Conservation (phyloP, 2,888 invertebrate genomes). For the Drosophila rubida region DNA sequence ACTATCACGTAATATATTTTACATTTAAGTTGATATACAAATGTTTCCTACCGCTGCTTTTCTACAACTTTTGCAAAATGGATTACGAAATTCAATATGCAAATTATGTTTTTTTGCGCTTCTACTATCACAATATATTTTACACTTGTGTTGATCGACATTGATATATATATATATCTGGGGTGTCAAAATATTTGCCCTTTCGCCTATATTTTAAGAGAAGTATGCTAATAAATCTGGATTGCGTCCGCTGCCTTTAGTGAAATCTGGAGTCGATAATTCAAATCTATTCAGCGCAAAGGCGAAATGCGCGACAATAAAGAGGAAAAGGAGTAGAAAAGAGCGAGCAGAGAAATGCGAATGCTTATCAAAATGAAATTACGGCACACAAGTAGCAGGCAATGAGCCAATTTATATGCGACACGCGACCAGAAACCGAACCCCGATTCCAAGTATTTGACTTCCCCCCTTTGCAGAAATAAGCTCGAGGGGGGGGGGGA, state of each 20-base stretch:
- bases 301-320: constrained; percentile 35
- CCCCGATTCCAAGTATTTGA: constrained; percentile 40
- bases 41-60: no score
- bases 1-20: no score
- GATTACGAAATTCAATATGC: no score
- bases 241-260: background rate
- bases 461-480: constrained; percentile 24
- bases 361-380: constrained; percentile 42
- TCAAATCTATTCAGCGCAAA: constrained; percentile 27
- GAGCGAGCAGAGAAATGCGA: background rate
- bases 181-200: no score
- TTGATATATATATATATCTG: no score
- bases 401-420: constrained; percentile 79
- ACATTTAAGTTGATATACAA: no score
- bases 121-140: no score
- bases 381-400: constrained; percentile 43
- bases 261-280: background rate
- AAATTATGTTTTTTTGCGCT: no score
- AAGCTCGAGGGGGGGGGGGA: constrained; percentile 4
- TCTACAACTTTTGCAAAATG: no score
- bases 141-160: no score
- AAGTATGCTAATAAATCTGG: background rate
- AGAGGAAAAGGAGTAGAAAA: constrained; percentile 7
- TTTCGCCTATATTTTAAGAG: no score
- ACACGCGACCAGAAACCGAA: constrained; percentile 58